phyloP scores from a whole-genome alignment of 2,888 invertebrate species.

The Coenonympha glycerion region DNA sequence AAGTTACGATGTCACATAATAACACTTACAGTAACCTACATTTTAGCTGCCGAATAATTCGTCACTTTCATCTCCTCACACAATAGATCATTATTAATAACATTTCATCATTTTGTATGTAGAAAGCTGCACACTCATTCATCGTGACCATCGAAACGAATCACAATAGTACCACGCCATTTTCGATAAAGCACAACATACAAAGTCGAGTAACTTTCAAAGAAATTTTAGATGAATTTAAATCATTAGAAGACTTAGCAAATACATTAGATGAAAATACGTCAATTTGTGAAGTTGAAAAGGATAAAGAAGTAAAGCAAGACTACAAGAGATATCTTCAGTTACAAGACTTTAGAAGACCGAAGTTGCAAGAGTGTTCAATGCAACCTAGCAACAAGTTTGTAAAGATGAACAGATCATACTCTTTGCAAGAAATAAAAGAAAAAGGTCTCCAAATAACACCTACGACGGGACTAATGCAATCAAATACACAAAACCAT shows the following conservation, averaged over 20 bases:
- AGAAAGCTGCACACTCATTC: conserved; percentile 49
- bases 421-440: conserved; percentile 50
- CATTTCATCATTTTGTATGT: conserved; percentile 40
- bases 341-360: conserved; percentile 53
- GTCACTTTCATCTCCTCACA: neutral
- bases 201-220: conserved; percentile 38
- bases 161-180: conserved; percentile 34
- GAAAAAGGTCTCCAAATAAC: conserved; percentile 45
- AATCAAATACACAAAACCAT: conserved; percentile 38
- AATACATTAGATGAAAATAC: conserved; percentile 29
- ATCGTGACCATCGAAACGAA: conserved; percentile 46
- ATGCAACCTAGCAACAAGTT: conserved; percentile 34
- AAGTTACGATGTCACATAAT: no score
- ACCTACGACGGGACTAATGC: conserved; percentile 28
- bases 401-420: conserved; percentile 46
- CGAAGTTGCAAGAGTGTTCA: conserved; percentile 43
- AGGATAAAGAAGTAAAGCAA: conserved; percentile 19
- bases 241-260: conserved; percentile 45
- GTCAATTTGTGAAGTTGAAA: conserved; percentile 4
- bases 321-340: conserved; percentile 39
- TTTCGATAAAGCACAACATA: conserved; percentile 31
- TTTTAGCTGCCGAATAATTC: no score
- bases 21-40: no score
- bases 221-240: conserved; percentile 52
- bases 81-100: conserved; percentile 2